Percentiles rank a stretch among this genome's conserved stretches.
Conservation (phyloP, 2,113 vertebrate genomes). For the Gavialis gangeticus region DNA sequence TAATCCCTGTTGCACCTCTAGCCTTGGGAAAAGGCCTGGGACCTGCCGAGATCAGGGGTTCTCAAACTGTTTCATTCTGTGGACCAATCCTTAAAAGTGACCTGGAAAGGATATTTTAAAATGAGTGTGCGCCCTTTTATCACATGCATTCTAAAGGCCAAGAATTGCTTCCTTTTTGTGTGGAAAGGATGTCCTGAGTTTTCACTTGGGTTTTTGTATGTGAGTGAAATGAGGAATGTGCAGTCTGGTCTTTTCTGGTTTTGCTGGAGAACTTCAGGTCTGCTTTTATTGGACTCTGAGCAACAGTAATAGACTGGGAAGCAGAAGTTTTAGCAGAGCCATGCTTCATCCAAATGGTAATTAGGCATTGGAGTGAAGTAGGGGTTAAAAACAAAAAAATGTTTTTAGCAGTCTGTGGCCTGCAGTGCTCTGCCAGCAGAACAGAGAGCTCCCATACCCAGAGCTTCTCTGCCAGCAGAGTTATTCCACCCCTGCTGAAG, state of each 20-base stretch:
- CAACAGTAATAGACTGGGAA: neutral
- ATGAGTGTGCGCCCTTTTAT: neutral
- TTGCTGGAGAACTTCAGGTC: neutral
- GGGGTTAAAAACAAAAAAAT: neutral
- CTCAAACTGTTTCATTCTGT: neutral
- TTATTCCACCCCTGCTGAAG: too few relatives aligned
- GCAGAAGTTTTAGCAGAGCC: neutral
- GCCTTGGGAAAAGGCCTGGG: neutral
- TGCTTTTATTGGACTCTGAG: neutral
- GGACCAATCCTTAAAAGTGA: neutral
- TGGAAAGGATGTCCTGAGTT: neutral
- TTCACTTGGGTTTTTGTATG: neutral
- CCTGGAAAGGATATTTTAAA: neutral
- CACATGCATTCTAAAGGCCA: neutral
- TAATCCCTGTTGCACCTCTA: neutral
- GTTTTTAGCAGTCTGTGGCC: neutral
- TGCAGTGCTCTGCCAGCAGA: too few relatives aligned
- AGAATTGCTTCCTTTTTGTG: neutral
- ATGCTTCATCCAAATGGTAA: accelerated
- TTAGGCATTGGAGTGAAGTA: neutral
- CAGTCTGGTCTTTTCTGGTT: neutral
- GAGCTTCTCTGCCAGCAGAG: too few relatives aligned
- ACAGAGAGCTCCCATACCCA: too few relatives aligned
- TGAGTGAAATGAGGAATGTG: neutral
- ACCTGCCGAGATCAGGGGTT: neutral